Conservation (phyloP, 2,113 vertebrate species). For the Serilophus lunatus region DNA sequence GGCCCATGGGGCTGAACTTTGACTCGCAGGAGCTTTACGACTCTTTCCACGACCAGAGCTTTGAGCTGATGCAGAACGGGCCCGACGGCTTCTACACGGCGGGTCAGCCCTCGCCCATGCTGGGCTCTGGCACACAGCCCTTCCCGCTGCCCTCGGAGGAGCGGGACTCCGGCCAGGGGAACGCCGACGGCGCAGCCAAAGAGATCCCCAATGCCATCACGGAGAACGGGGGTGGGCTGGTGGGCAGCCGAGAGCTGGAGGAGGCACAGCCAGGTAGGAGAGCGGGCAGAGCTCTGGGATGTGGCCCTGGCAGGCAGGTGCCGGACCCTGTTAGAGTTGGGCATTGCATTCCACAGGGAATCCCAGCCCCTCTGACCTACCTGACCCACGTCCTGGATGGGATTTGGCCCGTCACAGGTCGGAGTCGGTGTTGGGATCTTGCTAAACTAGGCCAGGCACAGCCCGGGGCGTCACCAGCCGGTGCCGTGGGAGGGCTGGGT, state of each 20-base stretch:
- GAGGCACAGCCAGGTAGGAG: conserved; percentile 68
- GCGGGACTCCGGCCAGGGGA: not conserved
- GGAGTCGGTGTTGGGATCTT: rapidly evolving
- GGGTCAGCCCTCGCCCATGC: conserved; percentile 67
- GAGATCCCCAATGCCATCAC: conserved; percentile 40
- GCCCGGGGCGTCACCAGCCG: rapidly evolving
- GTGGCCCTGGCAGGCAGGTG: rapidly evolving
- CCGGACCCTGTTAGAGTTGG: not conserved
- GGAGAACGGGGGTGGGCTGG: conserved; percentile 68
- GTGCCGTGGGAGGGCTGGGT: not conserved
- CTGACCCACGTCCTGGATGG: rapidly evolving
- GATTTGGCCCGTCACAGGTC: rapidly evolving
- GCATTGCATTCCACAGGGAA: rapidly evolving
- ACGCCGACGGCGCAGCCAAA: conserved; percentile 1
- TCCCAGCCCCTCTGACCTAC: rapidly evolving
- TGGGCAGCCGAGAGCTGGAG: conserved; percentile 75
- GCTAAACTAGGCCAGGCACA: not conserved
- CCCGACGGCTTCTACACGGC: conserved; percentile 68
- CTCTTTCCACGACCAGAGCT: conserved; percentile 78
- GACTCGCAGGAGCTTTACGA: conserved; percentile 82
- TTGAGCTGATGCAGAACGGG: conserved; percentile 74
- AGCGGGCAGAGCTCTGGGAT: not conserved
- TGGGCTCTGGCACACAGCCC: conserved; percentile 62
- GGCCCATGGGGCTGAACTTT: conserved; percentile 75
- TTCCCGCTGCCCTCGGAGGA: conserved; percentile 60